Evolutionary conservation across 2,113 vertebrate species (phyloP).

Genomic region (Ceyx melanurus): DNA sequence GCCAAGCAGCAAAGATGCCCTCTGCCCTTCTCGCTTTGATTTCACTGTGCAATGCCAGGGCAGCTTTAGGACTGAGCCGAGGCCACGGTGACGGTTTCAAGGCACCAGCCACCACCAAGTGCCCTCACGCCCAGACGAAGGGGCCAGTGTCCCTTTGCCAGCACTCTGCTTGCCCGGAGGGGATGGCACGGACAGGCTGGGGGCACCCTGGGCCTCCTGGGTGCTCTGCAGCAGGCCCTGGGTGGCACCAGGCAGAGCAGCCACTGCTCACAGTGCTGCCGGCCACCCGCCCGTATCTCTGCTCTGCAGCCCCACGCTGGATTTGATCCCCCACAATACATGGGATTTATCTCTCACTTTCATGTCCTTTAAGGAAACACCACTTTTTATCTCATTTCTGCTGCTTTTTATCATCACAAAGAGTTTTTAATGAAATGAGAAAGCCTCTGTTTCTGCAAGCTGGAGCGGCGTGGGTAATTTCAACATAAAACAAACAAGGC

Average conservation of each 20-base stretch:
- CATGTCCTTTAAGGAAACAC: conserved; percentile 63
- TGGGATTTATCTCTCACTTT: conserved; percentile 56
- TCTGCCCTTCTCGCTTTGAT: neutral
- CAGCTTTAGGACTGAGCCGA: neutral
- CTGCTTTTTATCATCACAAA: conserved; percentile 77
- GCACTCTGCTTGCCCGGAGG: neutral
- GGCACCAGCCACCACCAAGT: fast-evolving
- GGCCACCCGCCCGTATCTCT: neutral
- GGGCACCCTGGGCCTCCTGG: neutral
- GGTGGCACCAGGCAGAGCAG: neutral
- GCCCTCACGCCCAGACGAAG: neutral
- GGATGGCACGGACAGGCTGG: neutral
- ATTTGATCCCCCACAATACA: conserved; percentile 20
- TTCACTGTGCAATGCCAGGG: fast-evolving
- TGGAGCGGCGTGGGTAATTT: conserved; percentile 63
- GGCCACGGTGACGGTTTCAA: neutral
- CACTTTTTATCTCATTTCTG: conserved; percentile 77
- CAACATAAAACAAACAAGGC: conserved; percentile 82
- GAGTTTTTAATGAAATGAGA: conserved; percentile 77
- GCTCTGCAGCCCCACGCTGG: neutral
- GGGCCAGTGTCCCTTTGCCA: neutral
- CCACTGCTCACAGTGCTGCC: neutral
- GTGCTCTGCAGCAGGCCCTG: fast-evolving
- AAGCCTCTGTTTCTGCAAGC: conserved; percentile 73
- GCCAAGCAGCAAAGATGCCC: neutral